Conservation (phyloP, 2,888 invertebrate genomes). For the Papilio elwesi region DNA sequence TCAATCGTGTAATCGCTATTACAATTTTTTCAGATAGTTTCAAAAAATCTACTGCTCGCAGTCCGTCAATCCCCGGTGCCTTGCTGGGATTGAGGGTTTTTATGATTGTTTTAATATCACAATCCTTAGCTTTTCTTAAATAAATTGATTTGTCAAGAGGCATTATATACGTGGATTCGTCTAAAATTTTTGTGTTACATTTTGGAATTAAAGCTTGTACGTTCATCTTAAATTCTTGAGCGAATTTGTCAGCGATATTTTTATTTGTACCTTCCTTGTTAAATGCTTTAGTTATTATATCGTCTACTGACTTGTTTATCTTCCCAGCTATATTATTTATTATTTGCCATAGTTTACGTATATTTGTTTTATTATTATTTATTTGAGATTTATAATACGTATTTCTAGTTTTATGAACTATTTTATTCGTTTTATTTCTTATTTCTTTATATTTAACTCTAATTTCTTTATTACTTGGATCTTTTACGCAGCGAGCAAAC, state of each 20-base stretch:
- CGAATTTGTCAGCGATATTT: not conserved
- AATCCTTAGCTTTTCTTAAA: too few species aligned
- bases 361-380: slow-evolving; percentile 11
- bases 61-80: too few species aligned
- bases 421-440: slow-evolving; percentile 18
- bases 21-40: too few species aligned
- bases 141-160: not conserved
- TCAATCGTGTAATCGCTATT: too few species aligned
- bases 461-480: slow-evolving; percentile 1
- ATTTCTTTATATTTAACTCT: slow-evolving; percentile 18
- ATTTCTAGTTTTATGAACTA: slow-evolving; percentile 10
- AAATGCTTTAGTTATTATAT: slow-evolving; percentile 9
- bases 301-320: slow-evolving; percentile 10
- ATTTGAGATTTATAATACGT: not conserved
- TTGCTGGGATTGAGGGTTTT: too few species aligned
- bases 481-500: slow-evolving; percentile 8
- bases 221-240: not conserved
- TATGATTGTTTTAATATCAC: too few species aligned
- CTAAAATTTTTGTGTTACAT: not conserved
- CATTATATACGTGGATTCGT: not conserved
- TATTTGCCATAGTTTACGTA: slow-evolving; percentile 13
- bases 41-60: too few species aligned
- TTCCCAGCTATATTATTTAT: slow-evolving; percentile 18
- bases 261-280: not conserved
- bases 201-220: not conserved